Evolutionary conservation across 2,888 invertebrate species (phyloP).

Genomic region (Bembecia ichneumoniformis): DNA sequence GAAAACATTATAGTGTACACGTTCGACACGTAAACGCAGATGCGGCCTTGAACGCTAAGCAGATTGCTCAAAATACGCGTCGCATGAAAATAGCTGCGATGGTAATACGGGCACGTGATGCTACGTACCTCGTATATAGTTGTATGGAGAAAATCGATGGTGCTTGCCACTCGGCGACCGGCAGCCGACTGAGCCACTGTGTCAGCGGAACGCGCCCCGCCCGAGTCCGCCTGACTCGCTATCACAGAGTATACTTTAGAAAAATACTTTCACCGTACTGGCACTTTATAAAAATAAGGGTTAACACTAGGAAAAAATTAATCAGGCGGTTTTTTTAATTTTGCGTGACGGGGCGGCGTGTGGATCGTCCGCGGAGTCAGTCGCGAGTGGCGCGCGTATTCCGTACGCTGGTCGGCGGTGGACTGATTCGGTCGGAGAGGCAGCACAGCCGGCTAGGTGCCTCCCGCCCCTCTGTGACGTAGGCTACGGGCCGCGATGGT

Average conservation of each 20-base stretch:
- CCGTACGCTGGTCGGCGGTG: conserved; percentile 51
- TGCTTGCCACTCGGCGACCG: conserved; percentile 69
- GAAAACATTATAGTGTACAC: conserved; percentile 37
- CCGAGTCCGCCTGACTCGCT: conserved; percentile 53
- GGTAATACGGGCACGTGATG: conserved; percentile 67
- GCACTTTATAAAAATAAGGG: conserved; percentile 42
- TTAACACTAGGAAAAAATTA: conserved; percentile 36
- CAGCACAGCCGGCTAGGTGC: conserved; percentile 38
- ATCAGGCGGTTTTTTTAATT: conserved; percentile 42
- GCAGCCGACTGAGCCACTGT: conserved; percentile 73
- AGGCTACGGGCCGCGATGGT: conserved; percentile 52
- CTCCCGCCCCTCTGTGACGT: conserved; percentile 54
- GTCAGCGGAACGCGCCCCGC: conserved; percentile 69
- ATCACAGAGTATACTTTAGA: conserved; percentile 52
- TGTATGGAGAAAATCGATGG: conserved; percentile 67
- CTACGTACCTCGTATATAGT: conserved; percentile 61
- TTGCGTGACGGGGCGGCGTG: conserved; percentile 27
- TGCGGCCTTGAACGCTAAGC: conserved; percentile 66
- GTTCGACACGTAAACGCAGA: conserved; percentile 44
- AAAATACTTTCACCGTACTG: conserved; percentile 46
- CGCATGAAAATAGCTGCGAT: conserved; percentile 64
- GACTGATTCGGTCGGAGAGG: conserved; percentile 51
- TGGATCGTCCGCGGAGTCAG: conserved; percentile 35
- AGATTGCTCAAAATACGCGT: conserved; percentile 63
- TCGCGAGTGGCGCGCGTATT: conserved; percentile 44